Evolutionary conservation across 35 echinoderm and acorn worm genomes (phyloP), one percentile per base, ranked within the genome.

Genomic region (Ophioderma brevispina): DNA sequence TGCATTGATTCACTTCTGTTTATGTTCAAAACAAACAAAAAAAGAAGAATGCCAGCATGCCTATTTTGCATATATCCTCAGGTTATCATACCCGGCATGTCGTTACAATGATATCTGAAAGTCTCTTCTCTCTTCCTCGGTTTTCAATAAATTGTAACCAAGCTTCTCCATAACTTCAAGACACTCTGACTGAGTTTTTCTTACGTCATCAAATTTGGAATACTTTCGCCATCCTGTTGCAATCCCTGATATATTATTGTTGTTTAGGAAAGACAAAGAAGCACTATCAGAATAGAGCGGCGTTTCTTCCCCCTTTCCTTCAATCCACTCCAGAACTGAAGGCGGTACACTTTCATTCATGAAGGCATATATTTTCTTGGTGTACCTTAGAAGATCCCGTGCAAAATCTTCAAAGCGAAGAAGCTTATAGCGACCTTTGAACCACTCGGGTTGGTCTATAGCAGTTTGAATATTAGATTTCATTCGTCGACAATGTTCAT

Each of bases 381-480:
- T 90, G 0, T 81, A 75, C 23, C 84, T 33, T 0, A 93, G 1
- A 28, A 91, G 95, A 0, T 90, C 43, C 0, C 33, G 50, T 31
- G 91, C 85, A 14, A 91, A 86, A 55, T 97, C 95, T 43, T 97
- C 95, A 38, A 91, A 93, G 0, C 95, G 82, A 28, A 97, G 35
- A 11, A 97, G 79, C 80, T 75, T 90, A 49, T 97, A 97, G 10
- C 46, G 84, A n/a, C 77, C 85, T 85, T 85, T 10, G 30, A 94
- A 52, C 95, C 95, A 97, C 28, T 37, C 43, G 18, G 95, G 95
- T 31, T 56, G 59, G 11, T 85, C 55, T 21, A 87, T 33, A 34
- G 84, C 91, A 87, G 76, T 37, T 1, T 81, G 78, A 41, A 97
- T 64, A 52, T 87, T 97, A 36, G 85, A 84, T 33, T 55, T 50